These are phyloP conservation scores for Cynopterus sphinx DNA, from an alignment of 2,797 vertebrate genomes.

Conservation along the genomic window DNA sequence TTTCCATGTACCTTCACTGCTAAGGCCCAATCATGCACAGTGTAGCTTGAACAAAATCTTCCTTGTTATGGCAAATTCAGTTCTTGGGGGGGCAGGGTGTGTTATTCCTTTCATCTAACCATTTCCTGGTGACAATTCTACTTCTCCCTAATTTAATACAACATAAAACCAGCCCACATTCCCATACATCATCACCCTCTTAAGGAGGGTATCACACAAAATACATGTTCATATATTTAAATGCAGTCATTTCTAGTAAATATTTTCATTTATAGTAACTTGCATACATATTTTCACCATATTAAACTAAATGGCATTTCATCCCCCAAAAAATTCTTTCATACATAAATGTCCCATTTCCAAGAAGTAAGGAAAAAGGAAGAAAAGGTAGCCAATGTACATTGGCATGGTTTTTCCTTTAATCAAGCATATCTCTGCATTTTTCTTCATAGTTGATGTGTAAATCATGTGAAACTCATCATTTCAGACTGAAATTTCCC, in stretches of 20 bases:
- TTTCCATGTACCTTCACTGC: background rate
- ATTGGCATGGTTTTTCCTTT: background rate
- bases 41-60: background rate
- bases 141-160: conserved; percentile 70
- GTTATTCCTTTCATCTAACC: conserved; percentile 70
- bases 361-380: background rate
- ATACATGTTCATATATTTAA: conserved; percentile 36
- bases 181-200: background rate
- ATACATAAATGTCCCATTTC: background rate
- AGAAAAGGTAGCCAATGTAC: conserved; percentile 46
- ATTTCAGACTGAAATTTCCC: background rate
- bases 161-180: conserved; percentile 74
- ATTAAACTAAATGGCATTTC: conserved; percentile 62
- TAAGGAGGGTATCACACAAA: background rate
- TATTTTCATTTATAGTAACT: conserved; percentile 66
- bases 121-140: conserved; percentile 76
- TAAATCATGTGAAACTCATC: background rate
- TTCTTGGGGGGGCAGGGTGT: background rate
- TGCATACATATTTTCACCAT: conserved; percentile 73
- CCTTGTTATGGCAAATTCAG: conserved; percentile 68
- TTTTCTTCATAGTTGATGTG: background rate
- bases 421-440: background rate
- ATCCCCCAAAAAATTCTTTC: conserved; percentile 52
- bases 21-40: background rate
- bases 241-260: conserved; percentile 71